Percentiles rank a stretch among this genome's conserved stretches.
Conservation (phyloP, 2,888 invertebrate species). For the Xestobium rufovillosum region DNA sequence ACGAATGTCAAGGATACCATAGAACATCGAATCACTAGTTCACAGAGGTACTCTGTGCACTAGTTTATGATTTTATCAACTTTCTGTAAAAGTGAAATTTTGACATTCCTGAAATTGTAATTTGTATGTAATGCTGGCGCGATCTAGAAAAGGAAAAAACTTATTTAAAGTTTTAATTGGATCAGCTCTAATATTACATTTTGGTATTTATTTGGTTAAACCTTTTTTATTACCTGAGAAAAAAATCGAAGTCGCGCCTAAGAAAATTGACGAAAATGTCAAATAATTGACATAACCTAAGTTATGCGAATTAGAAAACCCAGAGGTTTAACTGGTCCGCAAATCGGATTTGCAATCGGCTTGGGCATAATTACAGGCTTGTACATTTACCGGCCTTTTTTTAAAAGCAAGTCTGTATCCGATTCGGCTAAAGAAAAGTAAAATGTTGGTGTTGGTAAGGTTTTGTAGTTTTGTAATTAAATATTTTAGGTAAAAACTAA, state of each 20-base stretch:
- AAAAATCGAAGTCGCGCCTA: not conserved
- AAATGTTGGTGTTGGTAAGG: too few species aligned
- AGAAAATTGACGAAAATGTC: not conserved
- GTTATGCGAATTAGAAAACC: conserved; percentile 34
- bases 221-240: conserved; percentile 9
- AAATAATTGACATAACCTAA: not conserved
- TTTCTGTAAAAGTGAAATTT: too few species aligned
- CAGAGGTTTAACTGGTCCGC: conserved; percentile 31
- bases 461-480: too few species aligned
- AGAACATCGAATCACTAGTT: too few species aligned
- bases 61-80: too few species aligned
- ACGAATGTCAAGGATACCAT: too few species aligned
- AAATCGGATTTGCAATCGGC: conserved; percentile 32
- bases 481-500: too few species aligned
- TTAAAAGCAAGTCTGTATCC: conserved; percentile 19
- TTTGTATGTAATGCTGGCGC: too few species aligned
- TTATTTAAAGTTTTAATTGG: conserved; percentile 10
- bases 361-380: conserved; percentile 37
- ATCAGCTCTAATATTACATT: conserved; percentile 11
- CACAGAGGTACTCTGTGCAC: too few species aligned
- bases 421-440: too few species aligned
- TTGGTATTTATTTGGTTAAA: conserved; percentile 11
- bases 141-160: too few species aligned
- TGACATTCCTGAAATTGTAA: too few species aligned
- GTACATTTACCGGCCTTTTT: conserved; percentile 42